Percentiles rank a stretch among this genome's conserved stretches.
phyloP scores from a whole-genome alignment of 2,797 vertebrate species.

The Gadopsis marmoratus region DNA sequence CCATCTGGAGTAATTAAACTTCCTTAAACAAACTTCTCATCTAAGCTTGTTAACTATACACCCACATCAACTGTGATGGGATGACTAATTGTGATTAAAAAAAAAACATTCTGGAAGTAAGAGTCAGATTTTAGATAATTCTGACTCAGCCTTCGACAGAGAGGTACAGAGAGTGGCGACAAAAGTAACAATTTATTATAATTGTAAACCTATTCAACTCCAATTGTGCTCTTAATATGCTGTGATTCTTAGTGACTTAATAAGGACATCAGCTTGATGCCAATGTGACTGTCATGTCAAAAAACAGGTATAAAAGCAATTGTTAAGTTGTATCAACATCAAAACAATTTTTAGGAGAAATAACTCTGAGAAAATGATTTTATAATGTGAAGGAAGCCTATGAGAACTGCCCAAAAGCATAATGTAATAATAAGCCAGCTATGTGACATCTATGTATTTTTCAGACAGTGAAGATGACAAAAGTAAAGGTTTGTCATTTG shows the following conservation, averaged over 20 bases:
- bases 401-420: constrained; percentile 2
- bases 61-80: not conserved
- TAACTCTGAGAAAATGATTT: not conserved
- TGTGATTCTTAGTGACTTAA: not conserved
- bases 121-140: constrained; percentile 11
- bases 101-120: not conserved
- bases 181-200: not conserved
- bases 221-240: not conserved
- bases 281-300: not conserved
- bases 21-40: not conserved
- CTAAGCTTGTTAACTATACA: constrained; percentile 1
- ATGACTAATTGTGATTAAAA: constrained; percentile 5
- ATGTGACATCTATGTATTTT: constrained; percentile 25
- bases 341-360: not conserved
- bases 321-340: not conserved
- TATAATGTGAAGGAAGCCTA: not conserved
- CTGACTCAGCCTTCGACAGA: constrained; percentile 3
- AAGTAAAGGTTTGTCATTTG: constrained; percentile 48
- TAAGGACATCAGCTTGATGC: not conserved
- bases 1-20: not conserved
- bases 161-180: not conserved
- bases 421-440: constrained; percentile 18
- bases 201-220: constrained; percentile 2
- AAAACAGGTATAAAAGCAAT: not conserved
- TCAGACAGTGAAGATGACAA: constrained; percentile 41